These are phyloP conservation scores for Silvanus unidentatus DNA, from an alignment of 2,888 invertebrate species.

Conservation along the genomic window DNA sequence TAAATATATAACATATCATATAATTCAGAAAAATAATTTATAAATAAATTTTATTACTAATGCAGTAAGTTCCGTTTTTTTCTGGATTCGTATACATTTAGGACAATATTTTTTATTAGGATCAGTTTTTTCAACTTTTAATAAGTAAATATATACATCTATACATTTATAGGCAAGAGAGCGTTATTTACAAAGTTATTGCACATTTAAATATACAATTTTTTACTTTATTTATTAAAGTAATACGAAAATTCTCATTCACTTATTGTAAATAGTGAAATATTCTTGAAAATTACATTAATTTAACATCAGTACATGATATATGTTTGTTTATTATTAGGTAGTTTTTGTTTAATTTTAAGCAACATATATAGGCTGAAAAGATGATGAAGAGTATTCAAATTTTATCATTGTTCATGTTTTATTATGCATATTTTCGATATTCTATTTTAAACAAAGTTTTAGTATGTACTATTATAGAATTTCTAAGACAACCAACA, in stretches of 20 bases:
- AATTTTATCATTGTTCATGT: no score
- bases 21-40: slow-evolving; percentile 12
- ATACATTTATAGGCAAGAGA: slow-evolving; percentile 44
- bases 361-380: slow-evolving; percentile 22
- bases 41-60: slow-evolving; percentile 10
- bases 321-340: slow-evolving; percentile 16
- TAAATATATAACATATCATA: slow-evolving; percentile 3
- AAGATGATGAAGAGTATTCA: slow-evolving; percentile 10
- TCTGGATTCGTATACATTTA: slow-evolving; percentile 40
- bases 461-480: slow-evolving; percentile 3
- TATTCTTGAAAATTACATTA: slow-evolving; percentile 17
- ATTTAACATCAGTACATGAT: slow-evolving; percentile 13
- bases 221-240: slow-evolving; percentile 15
- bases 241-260: slow-evolving; percentile 21
- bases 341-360: slow-evolving; percentile 17
- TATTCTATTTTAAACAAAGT: not conserved
- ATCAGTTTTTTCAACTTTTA: slow-evolving; percentile 1
- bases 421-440: no score
- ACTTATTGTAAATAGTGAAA: slow-evolving; percentile 16
- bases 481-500: slow-evolving; percentile 6
- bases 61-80: slow-evolving; percentile 1
- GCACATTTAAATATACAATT: slow-evolving; percentile 46
- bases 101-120: slow-evolving; percentile 17
- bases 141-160: slow-evolving; percentile 40
- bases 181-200: slow-evolving; percentile 46